Evolutionary conservation across 1,140 invertebrate species (phyloP), one percentile per base, ranked within the genome.

Genomic region (Anastrepha obliqua): DNA sequence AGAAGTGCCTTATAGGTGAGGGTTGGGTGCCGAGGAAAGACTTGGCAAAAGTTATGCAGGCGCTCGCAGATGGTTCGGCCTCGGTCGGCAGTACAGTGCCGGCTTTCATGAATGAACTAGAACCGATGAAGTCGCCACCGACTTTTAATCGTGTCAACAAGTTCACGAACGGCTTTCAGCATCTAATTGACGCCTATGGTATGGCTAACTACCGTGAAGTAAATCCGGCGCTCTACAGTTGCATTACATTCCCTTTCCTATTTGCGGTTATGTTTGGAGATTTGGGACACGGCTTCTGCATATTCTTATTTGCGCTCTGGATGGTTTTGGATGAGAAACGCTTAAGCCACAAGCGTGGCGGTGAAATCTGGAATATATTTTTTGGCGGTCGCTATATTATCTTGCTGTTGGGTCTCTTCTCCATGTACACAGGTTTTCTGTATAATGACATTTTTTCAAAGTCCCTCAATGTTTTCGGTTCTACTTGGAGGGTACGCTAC

Each of bases 191-290:
- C 94, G 96, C 98, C 0, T 99, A 99, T 92, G 99, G 99, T 88
- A 96, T 99, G 60, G 96, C 96, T 39, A 96, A 96, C 13, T 99
- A 99, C 93, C 95, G 98, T 87, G 99, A 99, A 94, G 97, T 98
- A 98, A 99, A 94, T 92, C 94, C 65, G 89, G 95, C 90, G 93
- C 86, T 92, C 0, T 93, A 95, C 7, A 98, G 98, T 1, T 98
- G 98, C 90, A 98, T 99, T 87, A 99, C 98, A 0, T 99, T 99
- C 94, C 99, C 99, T 44, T 99, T 99, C 94, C 93, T 99, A 59
- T 99, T 99, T 94, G 98, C 97, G 87, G 96, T 99, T 89, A 99
- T 99, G 99, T 99, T 99, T 94, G 99, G 99, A 85, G 99, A 99
- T 94, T 94, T 96, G 90, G 99, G 99, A 2, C 99, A 99, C 93